Evolutionary conservation across 1,140 invertebrate genomes (phyloP).

Genomic region (Neomicropteryx cornuta): DNA sequence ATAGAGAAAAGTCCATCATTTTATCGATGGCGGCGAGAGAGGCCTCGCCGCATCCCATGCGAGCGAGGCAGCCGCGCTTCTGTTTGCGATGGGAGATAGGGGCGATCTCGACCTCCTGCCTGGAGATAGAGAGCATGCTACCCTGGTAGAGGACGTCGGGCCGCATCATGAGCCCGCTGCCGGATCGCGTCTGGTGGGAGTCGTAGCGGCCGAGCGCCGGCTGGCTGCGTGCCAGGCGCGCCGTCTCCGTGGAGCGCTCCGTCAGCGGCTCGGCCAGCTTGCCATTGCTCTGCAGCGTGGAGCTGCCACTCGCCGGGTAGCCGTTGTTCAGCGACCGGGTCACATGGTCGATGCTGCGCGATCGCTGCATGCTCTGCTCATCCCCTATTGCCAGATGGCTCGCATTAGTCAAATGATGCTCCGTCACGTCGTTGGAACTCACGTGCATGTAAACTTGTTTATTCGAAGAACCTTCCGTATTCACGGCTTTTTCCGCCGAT

Average conservation of each 20-base stretch:
- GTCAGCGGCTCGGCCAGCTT: constrained; percentile 31
- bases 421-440: neutral
- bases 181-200: constrained; percentile 31
- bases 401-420: neutral
- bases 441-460: too few species aligned
- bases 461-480: constrained; percentile 7
- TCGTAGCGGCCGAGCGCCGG: constrained; percentile 42
- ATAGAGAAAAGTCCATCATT: constrained; percentile 76
- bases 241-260: constrained; percentile 34
- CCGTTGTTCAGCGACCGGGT: constrained; percentile 21
- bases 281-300: constrained; percentile 22
- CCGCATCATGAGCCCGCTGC: constrained; percentile 67
- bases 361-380: constrained; percentile 27
- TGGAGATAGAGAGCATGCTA: constrained; percentile 47
- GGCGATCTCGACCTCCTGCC: constrained; percentile 19
- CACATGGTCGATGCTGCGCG: constrained; percentile 41
- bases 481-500: constrained; percentile 27
- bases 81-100: constrained; percentile 29
- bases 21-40: constrained; percentile 58
- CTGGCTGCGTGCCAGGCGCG: constrained; percentile 51
- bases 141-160: constrained; percentile 83
- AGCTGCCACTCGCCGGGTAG: constrained; percentile 14
- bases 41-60: constrained; percentile 45
- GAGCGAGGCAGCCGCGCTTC: constrained; percentile 19
- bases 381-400: neutral